Conservation (phyloP, 2,888 invertebrate species). For the Watsonalla binaria region DNA sequence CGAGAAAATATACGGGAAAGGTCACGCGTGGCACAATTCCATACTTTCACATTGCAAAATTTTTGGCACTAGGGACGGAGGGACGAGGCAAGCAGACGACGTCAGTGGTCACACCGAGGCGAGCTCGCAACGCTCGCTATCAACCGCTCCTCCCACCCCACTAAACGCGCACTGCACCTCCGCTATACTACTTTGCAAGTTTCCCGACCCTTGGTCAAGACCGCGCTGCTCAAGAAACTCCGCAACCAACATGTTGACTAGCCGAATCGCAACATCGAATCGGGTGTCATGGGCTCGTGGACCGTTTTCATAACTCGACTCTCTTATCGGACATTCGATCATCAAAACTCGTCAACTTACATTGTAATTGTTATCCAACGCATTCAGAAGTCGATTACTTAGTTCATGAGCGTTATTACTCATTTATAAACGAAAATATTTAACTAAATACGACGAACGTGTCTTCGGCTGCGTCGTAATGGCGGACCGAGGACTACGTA, state of each 20-base stretch:
- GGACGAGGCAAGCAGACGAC: constrained; percentile 68
- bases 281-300: constrained; percentile 76
- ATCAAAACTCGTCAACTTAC: constrained; percentile 85
- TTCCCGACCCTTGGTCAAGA: constrained; percentile 37
- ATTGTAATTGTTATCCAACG: constrained; percentile 98
- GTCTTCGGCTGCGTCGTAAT: constrained; percentile 79
- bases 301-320: constrained; percentile 70
- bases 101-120: constrained; percentile 72
- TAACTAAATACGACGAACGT: constrained; percentile 80
- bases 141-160: constrained; percentile 46
- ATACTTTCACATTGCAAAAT: constrained; percentile 79
- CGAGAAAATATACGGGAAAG: constrained; percentile 60
- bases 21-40: constrained; percentile 75
- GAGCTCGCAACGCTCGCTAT: constrained; percentile 59
- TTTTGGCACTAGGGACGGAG: constrained; percentile 74
- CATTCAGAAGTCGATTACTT: constrained; percentile 97
- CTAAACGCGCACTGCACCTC: constrained; percentile 46
- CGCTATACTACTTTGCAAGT: constrained; percentile 30
- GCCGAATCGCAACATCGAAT: constrained; percentile 66
- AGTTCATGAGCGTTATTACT: constrained; percentile 92
- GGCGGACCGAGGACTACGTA: constrained; percentile 80
- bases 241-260: constrained; percentile 58
- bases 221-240: constrained; percentile 38
- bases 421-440: constrained; percentile 84
- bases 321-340: constrained; percentile 59